Conservation (phyloP, 2,113 vertebrate species). For the Labeo rohita region DNA sequence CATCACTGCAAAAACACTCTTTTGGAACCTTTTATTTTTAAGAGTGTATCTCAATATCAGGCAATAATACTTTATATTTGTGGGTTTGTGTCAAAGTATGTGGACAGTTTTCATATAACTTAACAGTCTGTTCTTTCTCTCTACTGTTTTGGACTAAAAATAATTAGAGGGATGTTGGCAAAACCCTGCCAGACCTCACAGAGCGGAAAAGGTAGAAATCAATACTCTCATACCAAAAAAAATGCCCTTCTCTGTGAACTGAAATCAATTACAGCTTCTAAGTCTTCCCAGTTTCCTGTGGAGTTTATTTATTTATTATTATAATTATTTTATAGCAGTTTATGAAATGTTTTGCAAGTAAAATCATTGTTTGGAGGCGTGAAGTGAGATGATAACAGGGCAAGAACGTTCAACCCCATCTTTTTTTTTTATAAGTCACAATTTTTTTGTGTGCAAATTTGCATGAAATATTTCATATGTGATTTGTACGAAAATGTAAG, state of each 20-base stretch:
- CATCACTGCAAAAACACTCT: too few species aligned
- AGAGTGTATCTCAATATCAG: too few species aligned
- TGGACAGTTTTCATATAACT: background rate
- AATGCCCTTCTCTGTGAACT: conserved; percentile 5
- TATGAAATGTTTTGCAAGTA: background rate
- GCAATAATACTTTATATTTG: background rate
- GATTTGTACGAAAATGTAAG: background rate
- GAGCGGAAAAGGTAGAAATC: conserved; percentile 26
- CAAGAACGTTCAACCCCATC: background rate
- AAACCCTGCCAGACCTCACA: background rate
- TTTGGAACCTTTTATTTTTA: too few species aligned
- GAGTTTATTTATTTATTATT: background rate
- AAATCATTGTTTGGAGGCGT: background rate
- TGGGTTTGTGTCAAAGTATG: background rate
- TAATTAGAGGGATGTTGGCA: background rate
- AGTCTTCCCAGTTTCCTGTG: conserved; percentile 1
- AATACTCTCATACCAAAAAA: conserved; percentile 13
- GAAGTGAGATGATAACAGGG: background rate
- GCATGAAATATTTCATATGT: background rate
- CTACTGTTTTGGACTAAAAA: background rate
- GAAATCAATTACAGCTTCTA: conserved; percentile 32
- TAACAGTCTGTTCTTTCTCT: background rate
- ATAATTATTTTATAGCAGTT: background rate
- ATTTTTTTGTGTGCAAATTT: background rate
- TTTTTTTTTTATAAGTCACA: background rate